Percentiles rank a stretch among this genome's conserved stretches.
Conservation (phyloP, 2,888 invertebrate genomes). For the Pelosia muscerda region DNA sequence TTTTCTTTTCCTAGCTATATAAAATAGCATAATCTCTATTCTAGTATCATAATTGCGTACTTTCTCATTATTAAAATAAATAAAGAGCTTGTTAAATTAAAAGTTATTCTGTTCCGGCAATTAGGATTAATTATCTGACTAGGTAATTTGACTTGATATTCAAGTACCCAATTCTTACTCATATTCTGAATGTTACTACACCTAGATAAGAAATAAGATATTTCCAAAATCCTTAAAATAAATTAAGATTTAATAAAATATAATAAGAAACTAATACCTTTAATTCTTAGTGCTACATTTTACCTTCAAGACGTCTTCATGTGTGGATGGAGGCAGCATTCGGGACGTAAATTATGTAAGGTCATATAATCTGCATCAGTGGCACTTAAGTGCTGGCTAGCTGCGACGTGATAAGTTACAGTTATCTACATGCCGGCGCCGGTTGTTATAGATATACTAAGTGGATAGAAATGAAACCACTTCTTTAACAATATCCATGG, state of each 20-base stretch:
- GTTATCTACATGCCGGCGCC: too few relatives aligned
- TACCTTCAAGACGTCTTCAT: slow-evolving; percentile 28
- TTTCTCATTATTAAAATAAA: too few relatives aligned
- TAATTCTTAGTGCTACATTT: slow-evolving; percentile 53
- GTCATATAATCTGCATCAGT: slow-evolving; percentile 62
- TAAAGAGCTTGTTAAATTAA: too few relatives aligned
- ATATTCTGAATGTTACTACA: neutral
- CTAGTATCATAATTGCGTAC: neutral
- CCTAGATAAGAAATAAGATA: slow-evolving; percentile 39
- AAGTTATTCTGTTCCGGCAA: too few relatives aligned
- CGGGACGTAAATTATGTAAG: slow-evolving; percentile 58
- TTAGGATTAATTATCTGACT: too few relatives aligned
- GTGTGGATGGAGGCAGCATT: slow-evolving; percentile 37
- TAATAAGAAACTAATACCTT: slow-evolving; percentile 27
- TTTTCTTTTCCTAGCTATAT: neutral
- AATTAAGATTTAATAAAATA: too few relatives aligned
- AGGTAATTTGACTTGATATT: too few relatives aligned
- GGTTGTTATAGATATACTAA: too few relatives aligned
- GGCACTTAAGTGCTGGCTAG: slow-evolving; percentile 51
- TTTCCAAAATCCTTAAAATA: too few relatives aligned
- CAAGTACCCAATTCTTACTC: too few relatives aligned
- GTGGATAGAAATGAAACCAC: too few relatives aligned
- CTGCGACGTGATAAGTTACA: slow-evolving; percentile 41
- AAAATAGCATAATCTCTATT: neutral
- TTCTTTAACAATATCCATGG: too few relatives aligned